phyloP scores from a whole-genome alignment of 2,888 invertebrate genomes.

The Endomychus coccineus region DNA sequence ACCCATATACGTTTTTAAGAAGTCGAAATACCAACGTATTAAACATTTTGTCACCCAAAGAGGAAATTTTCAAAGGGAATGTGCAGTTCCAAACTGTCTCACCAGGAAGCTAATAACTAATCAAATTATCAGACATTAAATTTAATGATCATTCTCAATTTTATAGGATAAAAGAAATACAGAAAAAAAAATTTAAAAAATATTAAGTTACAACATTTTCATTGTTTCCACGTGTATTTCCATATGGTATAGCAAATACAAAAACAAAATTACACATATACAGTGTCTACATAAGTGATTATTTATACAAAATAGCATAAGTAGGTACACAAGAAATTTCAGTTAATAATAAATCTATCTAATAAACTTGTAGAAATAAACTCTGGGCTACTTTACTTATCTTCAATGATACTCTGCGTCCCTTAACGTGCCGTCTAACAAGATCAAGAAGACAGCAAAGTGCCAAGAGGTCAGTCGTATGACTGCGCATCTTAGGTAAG shows the following conservation, averaged over 20 bases:
- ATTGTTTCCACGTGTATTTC: conserved; percentile 37
- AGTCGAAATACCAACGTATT: no score
- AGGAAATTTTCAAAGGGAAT: no score
- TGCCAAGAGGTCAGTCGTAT: conserved; percentile 35
- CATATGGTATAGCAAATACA: conserved; percentile 42
- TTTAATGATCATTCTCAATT: no score
- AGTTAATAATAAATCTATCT: conserved; percentile 29
- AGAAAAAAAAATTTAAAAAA: no score
- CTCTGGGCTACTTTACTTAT: conserved; percentile 10
- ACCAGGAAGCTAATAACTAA: no score
- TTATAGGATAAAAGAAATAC: no score
- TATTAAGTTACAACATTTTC: no score
- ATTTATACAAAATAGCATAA: conserved; percentile 45
- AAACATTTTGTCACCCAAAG: no score
- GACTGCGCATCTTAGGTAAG: conserved; percentile 35
- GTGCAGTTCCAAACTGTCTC: no score
- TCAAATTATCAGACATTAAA: no score
- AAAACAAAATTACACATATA: conserved; percentile 46
- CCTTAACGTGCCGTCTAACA: conserved; percentile 43
- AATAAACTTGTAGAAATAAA: conserved; percentile 24
- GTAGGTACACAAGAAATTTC: conserved; percentile 46
- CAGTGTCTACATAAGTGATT: conserved; percentile 43
- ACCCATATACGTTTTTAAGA: no score
- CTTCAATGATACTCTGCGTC: conserved; percentile 27
- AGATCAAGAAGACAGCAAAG: conserved; percentile 23